Percentiles rank a stretch among this genome's conserved stretches.
Evolutionary conservation across 2,797 vertebrate species (phyloP).

Genomic region (Sorex maritimensis): DNA sequence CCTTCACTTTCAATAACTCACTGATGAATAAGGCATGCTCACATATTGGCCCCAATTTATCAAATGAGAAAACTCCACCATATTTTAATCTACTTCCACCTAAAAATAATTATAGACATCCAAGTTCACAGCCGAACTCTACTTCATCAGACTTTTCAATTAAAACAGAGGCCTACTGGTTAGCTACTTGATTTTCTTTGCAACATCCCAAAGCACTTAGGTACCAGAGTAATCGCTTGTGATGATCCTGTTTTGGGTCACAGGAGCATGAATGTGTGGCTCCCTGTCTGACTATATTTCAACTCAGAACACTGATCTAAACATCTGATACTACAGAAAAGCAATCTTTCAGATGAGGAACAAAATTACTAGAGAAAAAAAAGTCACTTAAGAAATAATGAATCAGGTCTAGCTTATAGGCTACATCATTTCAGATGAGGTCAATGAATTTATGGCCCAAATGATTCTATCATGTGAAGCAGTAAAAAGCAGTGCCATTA

Average conservation of each 20-base stretch:
- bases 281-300: slow-evolving; percentile 43
- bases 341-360: slow-evolving; percentile 75
- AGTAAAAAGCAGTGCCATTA: slow-evolving; percentile 89
- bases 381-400: slow-evolving; percentile 91
- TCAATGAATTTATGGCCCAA: slow-evolving; percentile 92
- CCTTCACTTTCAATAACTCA: slow-evolving; percentile 86
- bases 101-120: slow-evolving; percentile 84
- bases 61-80: slow-evolving; percentile 73
- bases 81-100: slow-evolving; percentile 82
- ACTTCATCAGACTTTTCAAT: slow-evolving; percentile 70
- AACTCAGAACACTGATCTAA: slow-evolving; percentile 71
- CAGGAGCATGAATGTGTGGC: neutral
- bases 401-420: slow-evolving; percentile 89
- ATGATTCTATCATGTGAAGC: slow-evolving; percentile 88
- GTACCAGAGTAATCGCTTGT: neutral
- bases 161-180: slow-evolving; percentile 76
- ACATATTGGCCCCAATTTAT: slow-evolving; percentile 73
- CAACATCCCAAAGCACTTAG: slow-evolving; percentile 24
- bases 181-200: slow-evolving; percentile 75
- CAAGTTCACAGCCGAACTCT: slow-evolving; percentile 79
- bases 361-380: slow-evolving; percentile 89
- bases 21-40: slow-evolving; percentile 75
- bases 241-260: neutral
- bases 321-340: slow-evolving; percentile 79
- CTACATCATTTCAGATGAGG: slow-evolving; percentile 90